Evolutionary conservation across 2,113 vertebrate genomes (phyloP), one percentile per base, ranked within the genome.

Genomic region (Triplophysa siluroides): DNA sequence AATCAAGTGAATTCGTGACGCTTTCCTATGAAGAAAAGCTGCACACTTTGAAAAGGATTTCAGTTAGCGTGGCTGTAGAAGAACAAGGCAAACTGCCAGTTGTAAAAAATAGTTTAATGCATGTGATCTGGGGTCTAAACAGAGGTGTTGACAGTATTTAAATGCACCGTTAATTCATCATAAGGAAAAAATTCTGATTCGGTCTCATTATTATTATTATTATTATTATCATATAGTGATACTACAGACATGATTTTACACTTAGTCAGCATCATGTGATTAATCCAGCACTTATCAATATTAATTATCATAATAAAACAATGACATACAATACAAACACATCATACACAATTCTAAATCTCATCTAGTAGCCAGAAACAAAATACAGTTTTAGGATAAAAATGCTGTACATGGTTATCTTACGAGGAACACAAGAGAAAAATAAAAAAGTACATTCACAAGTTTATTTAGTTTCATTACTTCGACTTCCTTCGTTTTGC

Each of bases 401-500:
- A 95, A 96, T 94, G 89, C 94, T 98, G 94, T 98, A 97, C 95
- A 98, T 87, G 91, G 92, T 92, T 92, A 90, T 81, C 91, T 87
- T 89, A 92, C 92, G 83, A 90, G 89, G 89, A 89, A 88, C 92
- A 86, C 80, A 71, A 80, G 70, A 85, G 78, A 83, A 77, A 93
- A 91, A 93, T 86, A 84, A 88, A 88, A 94, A 92, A 92, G 92
- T 96, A 95, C 94, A 95, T 94, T 91, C 92, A 95, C 93, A 93
- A 90, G 92, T 93, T 92, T 92, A 87, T 84, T 89, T 78, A 93
- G 89, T 82, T 90, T 92, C 91, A 78, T 93, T 90, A 98, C 94
- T 99, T 98, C 86, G 97, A 99, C 93, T 98, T 98, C 94, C 97
- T 98, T 95, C 96, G 89, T 91, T 98, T 98, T 86, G 97, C 95